Evolutionary conservation across 2,113 vertebrate genomes (phyloP).

Genomic region (Mesembrinibis cayennensis): DNA sequence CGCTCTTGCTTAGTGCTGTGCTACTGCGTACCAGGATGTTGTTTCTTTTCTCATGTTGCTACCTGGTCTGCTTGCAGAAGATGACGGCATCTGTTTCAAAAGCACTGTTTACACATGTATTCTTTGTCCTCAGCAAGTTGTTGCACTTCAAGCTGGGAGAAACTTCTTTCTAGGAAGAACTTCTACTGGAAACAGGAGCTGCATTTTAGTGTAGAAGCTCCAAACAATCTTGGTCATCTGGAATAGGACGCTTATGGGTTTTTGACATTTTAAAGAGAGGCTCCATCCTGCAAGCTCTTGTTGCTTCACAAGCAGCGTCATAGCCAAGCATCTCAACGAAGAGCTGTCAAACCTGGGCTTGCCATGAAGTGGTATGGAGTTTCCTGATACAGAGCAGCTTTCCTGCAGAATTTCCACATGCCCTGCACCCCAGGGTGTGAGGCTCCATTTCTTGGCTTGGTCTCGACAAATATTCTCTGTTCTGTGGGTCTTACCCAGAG

Average conservation of each 20-base stretch:
- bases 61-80: background rate
- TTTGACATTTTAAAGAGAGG: background rate
- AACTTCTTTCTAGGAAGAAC: background rate
- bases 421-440: background rate
- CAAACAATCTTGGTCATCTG: background rate
- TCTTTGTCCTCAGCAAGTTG: background rate
- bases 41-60: background rate
- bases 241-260: rapidly evolving
- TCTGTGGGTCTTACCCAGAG: background rate
- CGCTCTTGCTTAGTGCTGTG: background rate
- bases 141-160: background rate
- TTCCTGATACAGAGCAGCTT: background rate
- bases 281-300: background rate
- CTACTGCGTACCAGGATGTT: too few relatives aligned
- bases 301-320: background rate
- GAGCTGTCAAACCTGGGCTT: background rate
- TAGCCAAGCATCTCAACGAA: background rate
- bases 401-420: background rate
- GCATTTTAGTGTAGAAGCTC: background rate
- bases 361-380: background rate
- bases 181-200: background rate
- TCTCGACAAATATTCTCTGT: background rate
- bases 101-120: background rate
- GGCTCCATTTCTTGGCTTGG: background rate
- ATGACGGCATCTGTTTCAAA: background rate